Evolutionary conservation across 2,888 invertebrate species (phyloP), one percentile per base, ranked within the genome.

Genomic region (Ophion ventricosus): DNA sequence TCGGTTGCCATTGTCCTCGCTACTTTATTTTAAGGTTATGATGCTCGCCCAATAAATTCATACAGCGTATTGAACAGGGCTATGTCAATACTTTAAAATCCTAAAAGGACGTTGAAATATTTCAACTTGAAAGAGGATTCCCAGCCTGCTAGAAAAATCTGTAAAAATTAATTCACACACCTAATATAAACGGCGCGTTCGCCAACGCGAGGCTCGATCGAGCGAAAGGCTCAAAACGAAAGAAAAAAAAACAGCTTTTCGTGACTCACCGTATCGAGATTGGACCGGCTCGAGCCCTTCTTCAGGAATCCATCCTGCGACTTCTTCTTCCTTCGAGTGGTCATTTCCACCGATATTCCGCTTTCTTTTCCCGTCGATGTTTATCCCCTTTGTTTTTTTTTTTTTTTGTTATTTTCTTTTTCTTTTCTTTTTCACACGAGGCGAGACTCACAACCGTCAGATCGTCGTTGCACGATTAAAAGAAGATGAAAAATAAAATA

Each of bases 231-330:
- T 64, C 0, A 64, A n/a, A 7, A 40, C 20, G 20, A 4, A 1
- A n/a, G 20, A 26, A 23, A 56, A 25, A 43, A 11, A 54, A 40
- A 79, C 23, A 40, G 66, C 72, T 7, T 11, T 75, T 61, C 61
- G 59, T 94, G 90, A 94, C 95, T 97, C 95, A 97, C 96, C 96
- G 95, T 96, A 93, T 97, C 97, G 94, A 97, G 95, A 95, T 97
- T 97, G 95, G 97, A 97, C 90, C 97, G 95, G 84, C 92, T 92
- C 90, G 97, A 97, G 90, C 97, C 97, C 95, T 97, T 97, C 94
- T 97, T 97, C 93, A 97, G 96, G 94, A 97, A 97, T 81, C 93
- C 94, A 90, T 95, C 95, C 91, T 95, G 95, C 90, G 95, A 95
- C 92, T 95, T 95, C 94, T 96, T 96, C 94, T 96, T 96, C 92